Base-by-base conservation (phyloP, 2,888 invertebrate species). In the Diarsia brunnea region DNA sequence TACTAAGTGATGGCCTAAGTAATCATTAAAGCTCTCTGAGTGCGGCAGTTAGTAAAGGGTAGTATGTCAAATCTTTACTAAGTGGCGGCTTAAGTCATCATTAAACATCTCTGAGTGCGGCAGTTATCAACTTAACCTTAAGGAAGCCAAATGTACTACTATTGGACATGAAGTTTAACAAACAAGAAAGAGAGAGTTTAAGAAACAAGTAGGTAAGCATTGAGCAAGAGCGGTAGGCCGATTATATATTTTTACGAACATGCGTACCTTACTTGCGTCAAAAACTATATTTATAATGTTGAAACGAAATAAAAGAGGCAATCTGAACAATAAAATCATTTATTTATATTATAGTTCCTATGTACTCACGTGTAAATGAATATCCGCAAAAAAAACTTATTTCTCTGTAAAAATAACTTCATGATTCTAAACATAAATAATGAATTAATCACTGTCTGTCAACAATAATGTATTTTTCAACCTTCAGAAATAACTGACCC, bases 301-400 rank as follows among this genome's bases (percentile, higher is more conserved):
- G 7, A 43, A 47, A 53, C 24, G 12, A 53, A 82, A 63, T 64
- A 27, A 75, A 70, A 70, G 24, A 51, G 14, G 11, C 53, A 49
- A 67, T 65, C 58, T 69, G 27, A 60, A 70, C 53, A 78, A 72
- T 84, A 69, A 68, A 73, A 69, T 68, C 10, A 55, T 82, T 82
- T 82, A 82, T 82, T 84, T 61, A 60, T 68, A 64, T 38, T 64
- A 55, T 51, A 70, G 55, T 74, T 64, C 45, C 65, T 49, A 47
- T 63, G n/a, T 51, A 81, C 38, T 69, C 21, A 11, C 43, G 11
- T n/a, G 53, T 8, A 79, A 53, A 67, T 64, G 27, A 31, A 16
- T 58, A 58, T 10, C 27, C 27, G 58, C 27, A 70, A 55, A 67
- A 64, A 58, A 21, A 70, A 81, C 51, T 69, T 69, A 67, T 55